Evolutionary conservation across 2,888 invertebrate genomes (phyloP), one percentile per base, ranked within the genome.

Genomic region (Melipona beecheii): DNA sequence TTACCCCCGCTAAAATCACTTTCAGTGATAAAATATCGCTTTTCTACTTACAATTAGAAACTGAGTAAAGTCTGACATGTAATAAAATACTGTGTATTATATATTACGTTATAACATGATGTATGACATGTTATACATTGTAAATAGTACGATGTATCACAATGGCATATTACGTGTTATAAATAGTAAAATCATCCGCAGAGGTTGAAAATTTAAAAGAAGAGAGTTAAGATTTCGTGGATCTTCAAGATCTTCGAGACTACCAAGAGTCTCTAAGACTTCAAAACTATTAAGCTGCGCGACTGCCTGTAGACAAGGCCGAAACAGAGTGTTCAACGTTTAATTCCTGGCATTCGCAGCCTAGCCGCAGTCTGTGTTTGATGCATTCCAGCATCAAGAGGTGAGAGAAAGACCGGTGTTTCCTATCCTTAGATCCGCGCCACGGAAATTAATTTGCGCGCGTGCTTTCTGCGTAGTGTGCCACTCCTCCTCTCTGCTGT

Each of bases 251-350:
- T 56, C 49, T 58, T 79, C 43, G 43, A 11, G 43, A 43, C 43
- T 43, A 43, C 43, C 43, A 43, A 43, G 9, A 9, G 9, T 43
- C 9, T 1, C 2, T 0, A 56, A 71, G 50, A 65, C 58, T 75
- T 65, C 36, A 27, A 52, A 71, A 19, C 58, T 71, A 76, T 54
- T 70, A 52, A 69, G 64, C 24, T 69, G 27, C 17, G 15, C 9
- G n/a, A 24, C n/a, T 73, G 49, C 62, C 64, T 13, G 36, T 27
- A 68, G 52, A 56, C 6, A 24, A 43, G 49, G 62, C 58, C 52
- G 27, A 74, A 50, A 65, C 70, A 71, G 17, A 75, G 27, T 58
- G 17, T 71, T 76, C 27, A 64, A 64, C 36, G n/a, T 62, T 73
- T 74, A 74, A 74, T 78, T 78, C 52, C 66, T 50, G 17, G 50